A percentile compares a stretch with the other conserved stretches of the same genome.
Evolutionary conservation across 2,888 invertebrate species (phyloP).

Genomic region (Eupithecia tripunctaria): DNA sequence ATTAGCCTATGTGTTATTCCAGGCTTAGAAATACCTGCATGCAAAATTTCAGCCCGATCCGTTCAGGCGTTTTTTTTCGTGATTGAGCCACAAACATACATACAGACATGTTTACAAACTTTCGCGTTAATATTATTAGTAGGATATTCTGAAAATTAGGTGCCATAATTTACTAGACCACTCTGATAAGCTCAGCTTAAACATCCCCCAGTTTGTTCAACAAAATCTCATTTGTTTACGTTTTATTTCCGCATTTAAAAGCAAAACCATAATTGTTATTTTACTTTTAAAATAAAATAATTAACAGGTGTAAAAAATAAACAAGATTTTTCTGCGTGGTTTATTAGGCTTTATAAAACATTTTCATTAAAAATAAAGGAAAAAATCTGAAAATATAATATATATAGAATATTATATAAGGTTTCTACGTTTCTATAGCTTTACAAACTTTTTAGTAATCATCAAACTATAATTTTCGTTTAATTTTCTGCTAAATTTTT

Average conservation of each 20-base stretch:
- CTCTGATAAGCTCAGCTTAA: slow-evolving; percentile 14
- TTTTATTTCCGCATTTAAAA: background rate
- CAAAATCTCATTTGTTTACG: slow-evolving; percentile 1
- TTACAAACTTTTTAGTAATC: background rate
- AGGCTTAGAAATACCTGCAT: too few species aligned
- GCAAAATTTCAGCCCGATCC: too few species aligned
- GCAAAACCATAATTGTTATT: background rate
- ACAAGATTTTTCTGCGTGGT: too few species aligned
- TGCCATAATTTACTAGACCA: background rate
- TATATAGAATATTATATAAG: too few species aligned
- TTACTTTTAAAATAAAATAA: background rate
- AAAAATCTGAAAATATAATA: background rate
- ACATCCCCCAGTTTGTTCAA: background rate
- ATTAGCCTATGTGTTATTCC: too few species aligned
- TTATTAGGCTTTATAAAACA: too few species aligned
- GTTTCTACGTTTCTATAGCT: background rate
- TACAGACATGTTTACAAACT: too few species aligned
- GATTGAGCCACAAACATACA: too few species aligned
- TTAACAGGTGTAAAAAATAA: too few species aligned
- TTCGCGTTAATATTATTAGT: too few species aligned
- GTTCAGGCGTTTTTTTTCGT: too few species aligned
- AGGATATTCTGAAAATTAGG: too few species aligned
- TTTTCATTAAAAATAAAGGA: background rate
- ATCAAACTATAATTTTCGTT: background rate
- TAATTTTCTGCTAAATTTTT: background rate